Percentiles rank a stretch among this genome's conserved stretches.
Conservation (phyloP, 2,113 vertebrate species). For the human region DNA sequence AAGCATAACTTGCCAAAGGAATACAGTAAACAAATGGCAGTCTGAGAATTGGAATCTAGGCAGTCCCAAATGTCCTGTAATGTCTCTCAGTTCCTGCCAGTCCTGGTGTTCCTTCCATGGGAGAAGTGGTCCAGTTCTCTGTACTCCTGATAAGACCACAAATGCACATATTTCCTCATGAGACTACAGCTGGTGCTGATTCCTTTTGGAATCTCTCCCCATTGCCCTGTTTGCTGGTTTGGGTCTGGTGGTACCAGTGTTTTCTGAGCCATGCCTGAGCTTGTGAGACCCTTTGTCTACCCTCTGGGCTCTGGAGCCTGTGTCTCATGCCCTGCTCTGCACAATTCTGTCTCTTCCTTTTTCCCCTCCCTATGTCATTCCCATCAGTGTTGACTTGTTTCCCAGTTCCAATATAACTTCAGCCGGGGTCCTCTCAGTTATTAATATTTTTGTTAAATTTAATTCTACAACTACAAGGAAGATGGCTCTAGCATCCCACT, state of each 20-base stretch:
- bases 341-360: not conserved
- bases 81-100: not conserved
- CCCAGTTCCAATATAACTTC: not conserved
- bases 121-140: not conserved
- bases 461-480: not conserved
- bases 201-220: not conserved
- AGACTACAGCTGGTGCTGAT: not conserved
- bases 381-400: not conserved
- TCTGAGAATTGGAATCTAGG: not conserved
- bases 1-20: not conserved
- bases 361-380: not conserved
- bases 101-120: not conserved
- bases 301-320: not conserved
- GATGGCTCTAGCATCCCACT: not conserved
- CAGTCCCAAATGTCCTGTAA: not conserved
- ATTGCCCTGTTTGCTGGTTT: rapidly evolving
- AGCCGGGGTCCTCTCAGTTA: not conserved
- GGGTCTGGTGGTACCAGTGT: not conserved
- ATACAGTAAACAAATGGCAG: not conserved
- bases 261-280: not conserved
- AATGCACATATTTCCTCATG: not conserved
- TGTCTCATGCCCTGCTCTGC: not conserved
- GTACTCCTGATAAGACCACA: not conserved
- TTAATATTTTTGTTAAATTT: not conserved
- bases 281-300: not conserved